Evolutionary conservation across 2,888 invertebrate species (phyloP).

Genomic region (Ectobius pallidus): DNA sequence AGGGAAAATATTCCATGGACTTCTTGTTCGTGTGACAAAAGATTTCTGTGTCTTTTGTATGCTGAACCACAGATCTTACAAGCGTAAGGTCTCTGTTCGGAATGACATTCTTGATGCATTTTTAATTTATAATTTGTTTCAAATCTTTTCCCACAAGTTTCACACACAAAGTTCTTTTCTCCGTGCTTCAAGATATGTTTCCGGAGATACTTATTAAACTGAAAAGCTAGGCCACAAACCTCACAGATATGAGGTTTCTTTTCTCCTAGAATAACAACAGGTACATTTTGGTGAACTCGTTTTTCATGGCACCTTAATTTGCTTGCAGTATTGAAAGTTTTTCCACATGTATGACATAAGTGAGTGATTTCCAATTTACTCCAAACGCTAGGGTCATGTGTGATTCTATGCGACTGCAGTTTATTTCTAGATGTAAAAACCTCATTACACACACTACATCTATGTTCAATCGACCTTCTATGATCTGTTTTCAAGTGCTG

Average conservation of each 20-base stretch:
- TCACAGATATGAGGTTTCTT: slow-evolving; percentile 27
- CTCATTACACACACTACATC: slow-evolving; percentile 4
- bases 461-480: neutral
- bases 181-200: slow-evolving; percentile 25
- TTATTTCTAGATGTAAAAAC: slow-evolving; percentile 11
- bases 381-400: slow-evolving; percentile 10
- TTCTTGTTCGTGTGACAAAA: slow-evolving; percentile 56
- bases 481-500: slow-evolving; percentile 8
- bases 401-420: slow-evolving; percentile 8
- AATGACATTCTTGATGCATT: slow-evolving; percentile 59
- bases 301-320: slow-evolving; percentile 25
- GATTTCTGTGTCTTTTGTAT: slow-evolving; percentile 61
- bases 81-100: slow-evolving; percentile 51
- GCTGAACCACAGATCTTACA: slow-evolving; percentile 35
- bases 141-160: slow-evolving; percentile 42
- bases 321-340: slow-evolving; percentile 15
- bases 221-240: slow-evolving; percentile 14
- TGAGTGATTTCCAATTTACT: slow-evolving; percentile 6
- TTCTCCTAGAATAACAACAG: neutral
- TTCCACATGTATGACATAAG: slow-evolving; percentile 22
- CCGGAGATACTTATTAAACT: slow-evolving; percentile 10
- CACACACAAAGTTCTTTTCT: slow-evolving; percentile 28
- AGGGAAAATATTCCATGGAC: slow-evolving; percentile 22
- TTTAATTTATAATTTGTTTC: slow-evolving; percentile 32
- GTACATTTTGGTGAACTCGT: slow-evolving; percentile 1